Evolutionary conservation across 2,113 vertebrate species (phyloP).

Genomic region (Nothoprocta pentlandii): DNA sequence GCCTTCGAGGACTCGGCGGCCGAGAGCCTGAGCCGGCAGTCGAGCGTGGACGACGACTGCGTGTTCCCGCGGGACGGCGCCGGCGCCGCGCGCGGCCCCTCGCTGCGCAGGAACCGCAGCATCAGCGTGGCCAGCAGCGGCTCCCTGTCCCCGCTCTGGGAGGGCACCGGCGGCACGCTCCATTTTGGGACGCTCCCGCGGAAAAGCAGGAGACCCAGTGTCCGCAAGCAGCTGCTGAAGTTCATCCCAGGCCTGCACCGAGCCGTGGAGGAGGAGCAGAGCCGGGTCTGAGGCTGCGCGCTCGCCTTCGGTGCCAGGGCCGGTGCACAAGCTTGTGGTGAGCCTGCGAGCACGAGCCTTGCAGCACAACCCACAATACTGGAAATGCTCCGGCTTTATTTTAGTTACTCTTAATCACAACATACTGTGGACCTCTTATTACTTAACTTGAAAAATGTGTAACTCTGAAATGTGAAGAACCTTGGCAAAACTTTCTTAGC

Average conservation of each 20-base stretch:
- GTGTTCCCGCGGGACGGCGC: conserved; percentile 78
- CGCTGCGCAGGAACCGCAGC: conserved; percentile 81
- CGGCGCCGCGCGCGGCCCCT: background rate
- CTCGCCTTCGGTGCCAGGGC: fast-evolving
- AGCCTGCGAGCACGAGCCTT: background rate
- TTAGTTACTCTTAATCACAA: background rate
- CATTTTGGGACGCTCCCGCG: conserved; percentile 91
- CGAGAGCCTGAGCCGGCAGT: conserved; percentile 77
- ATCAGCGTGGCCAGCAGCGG: conserved; percentile 84
- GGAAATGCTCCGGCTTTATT: background rate
- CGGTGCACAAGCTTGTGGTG: background rate
- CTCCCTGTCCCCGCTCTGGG: conserved; percentile 87
- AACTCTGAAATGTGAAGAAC: background rate
- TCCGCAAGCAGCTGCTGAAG: conserved; percentile 88
- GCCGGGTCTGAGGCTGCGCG: conserved; percentile 47
- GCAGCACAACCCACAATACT: background rate
- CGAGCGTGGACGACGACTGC: conserved; percentile 81
- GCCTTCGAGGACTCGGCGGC: conserved; percentile 81
- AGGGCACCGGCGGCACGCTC: conserved; percentile 67
- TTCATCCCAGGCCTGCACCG: conserved; percentile 91
- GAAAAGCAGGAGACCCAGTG: conserved; percentile 81
- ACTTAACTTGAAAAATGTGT: background rate
- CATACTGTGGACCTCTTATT: background rate
- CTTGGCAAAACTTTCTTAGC: background rate
- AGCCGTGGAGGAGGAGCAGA: conserved; percentile 91